These are phyloP conservation scores for Araneus ventricosus DNA, from an alignment of 1,140 invertebrate species.

Conservation along the genomic window DNA sequence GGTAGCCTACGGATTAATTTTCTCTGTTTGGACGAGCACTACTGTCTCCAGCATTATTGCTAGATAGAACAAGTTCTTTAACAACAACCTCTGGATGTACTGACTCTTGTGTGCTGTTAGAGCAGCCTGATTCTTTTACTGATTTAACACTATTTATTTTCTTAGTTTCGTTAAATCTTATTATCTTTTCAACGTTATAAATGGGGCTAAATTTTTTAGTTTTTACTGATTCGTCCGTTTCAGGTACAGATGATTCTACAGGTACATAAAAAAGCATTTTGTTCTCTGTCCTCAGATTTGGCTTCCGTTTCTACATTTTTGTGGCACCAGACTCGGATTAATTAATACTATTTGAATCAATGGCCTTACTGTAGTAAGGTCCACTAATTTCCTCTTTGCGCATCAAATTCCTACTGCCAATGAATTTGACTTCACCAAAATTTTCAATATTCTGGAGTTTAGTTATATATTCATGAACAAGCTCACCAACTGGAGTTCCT, in stretches of 20 bases:
- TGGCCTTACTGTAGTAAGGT: background rate
- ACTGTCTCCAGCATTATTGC: too few relatives aligned
- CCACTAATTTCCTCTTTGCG: background rate
- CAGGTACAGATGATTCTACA: background rate
- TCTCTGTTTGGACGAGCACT: too few relatives aligned
- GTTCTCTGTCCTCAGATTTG: background rate
- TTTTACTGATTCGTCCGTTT: background rate
- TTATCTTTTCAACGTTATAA: background rate
- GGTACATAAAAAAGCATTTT: background rate
- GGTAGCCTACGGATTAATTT: too few relatives aligned
- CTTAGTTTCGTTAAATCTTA: background rate
- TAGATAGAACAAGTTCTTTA: background rate
- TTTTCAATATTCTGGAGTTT: background rate
- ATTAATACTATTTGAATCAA: conserved; percentile 9
- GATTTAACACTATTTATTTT: background rate
- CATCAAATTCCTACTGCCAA: background rate
- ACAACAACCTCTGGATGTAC: background rate
- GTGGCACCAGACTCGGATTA: background rate
- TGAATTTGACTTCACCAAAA: background rate
- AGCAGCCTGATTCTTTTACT: background rate
- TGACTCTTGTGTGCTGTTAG: background rate
- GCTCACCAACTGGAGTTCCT: background rate
- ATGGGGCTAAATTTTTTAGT: background rate
- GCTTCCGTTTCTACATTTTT: background rate
- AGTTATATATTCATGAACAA: background rate